Evolutionary conservation across 2,113 vertebrate genomes (phyloP).

Genomic region (Triplophysa siluroides): DNA sequence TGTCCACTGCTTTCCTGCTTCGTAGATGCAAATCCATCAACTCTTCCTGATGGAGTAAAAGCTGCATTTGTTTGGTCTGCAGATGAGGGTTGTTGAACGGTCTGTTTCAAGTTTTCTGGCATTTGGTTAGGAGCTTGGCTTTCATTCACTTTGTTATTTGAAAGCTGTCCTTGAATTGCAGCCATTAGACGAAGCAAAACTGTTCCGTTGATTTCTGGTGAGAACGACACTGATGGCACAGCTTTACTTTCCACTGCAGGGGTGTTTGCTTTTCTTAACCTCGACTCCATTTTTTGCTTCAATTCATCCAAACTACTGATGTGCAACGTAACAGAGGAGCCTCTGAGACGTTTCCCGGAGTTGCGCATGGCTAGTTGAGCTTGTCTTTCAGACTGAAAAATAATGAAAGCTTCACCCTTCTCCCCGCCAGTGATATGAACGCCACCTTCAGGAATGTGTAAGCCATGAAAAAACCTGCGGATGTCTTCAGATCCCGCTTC

Average conservation of each 20-base stretch:
- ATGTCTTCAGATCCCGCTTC: slow-evolving; percentile 88
- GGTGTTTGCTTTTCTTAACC: slow-evolving; percentile 65
- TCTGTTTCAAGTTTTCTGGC: neutral
- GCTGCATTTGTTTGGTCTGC: neutral
- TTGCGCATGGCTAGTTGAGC: slow-evolving; percentile 83
- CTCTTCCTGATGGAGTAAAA: neutral
- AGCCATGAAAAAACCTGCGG: slow-evolving; percentile 84
- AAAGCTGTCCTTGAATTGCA: slow-evolving; percentile 56
- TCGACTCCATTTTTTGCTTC: slow-evolving; percentile 80
- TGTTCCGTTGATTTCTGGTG: neutral
- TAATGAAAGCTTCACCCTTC: slow-evolving; percentile 90
- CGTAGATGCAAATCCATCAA: slow-evolving; percentile 1
- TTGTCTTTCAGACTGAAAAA: slow-evolving; percentile 86
- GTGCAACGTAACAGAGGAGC: slow-evolving; percentile 79
- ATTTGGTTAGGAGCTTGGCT: neutral
- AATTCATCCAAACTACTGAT: slow-evolving; percentile 88
- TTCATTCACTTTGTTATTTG: slow-evolving; percentile 13
- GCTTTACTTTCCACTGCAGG: slow-evolving; percentile 67
- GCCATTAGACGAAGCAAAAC: slow-evolving; percentile 54
- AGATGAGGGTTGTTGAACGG: neutral
- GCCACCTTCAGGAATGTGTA: slow-evolving; percentile 89
- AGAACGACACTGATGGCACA: slow-evolving; percentile 41
- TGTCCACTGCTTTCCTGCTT: slow-evolving; percentile 55
- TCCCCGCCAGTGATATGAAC: slow-evolving; percentile 93
- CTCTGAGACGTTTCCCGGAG: slow-evolving; percentile 81